phyloP scores from a whole-genome alignment of 2,888 invertebrate species.

The Lysandra bellargus region DNA sequence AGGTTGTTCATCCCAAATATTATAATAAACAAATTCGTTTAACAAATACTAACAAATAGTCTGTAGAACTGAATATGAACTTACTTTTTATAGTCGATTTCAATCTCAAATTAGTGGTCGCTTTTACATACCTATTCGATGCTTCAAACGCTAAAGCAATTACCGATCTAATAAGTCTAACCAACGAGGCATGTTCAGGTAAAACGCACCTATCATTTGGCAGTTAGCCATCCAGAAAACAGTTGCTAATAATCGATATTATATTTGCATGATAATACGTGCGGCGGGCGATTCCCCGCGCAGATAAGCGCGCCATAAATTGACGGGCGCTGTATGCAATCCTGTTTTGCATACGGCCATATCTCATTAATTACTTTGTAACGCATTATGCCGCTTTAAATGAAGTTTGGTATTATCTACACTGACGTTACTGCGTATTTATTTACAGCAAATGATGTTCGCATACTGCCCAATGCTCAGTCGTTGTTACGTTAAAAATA shows the following conservation, averaged over 20 bases:
- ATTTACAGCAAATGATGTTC: not conserved
- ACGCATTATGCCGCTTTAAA: slow-evolving; percentile 9
- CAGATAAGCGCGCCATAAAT: slow-evolving; percentile 34
- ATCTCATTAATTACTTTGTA: slow-evolving; percentile 30
- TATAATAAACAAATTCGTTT: too few relatives aligned
- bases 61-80: too few relatives aligned
- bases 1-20: too few relatives aligned
- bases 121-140: not conserved
- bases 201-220: slow-evolving; percentile 30
- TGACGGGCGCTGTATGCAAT: slow-evolving; percentile 36
- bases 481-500: too few relatives aligned
- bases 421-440: not conserved
- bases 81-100: too few relatives aligned
- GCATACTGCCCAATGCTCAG: too few relatives aligned
- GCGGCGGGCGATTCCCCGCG: slow-evolving; percentile 24
- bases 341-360: slow-evolving; percentile 31
- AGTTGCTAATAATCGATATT: slow-evolving; percentile 30
- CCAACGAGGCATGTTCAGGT: slow-evolving; percentile 19
- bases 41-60: too few relatives aligned
- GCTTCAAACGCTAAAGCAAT: not conserved
- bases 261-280: slow-evolving; percentile 31
- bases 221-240: slow-evolving; percentile 30
- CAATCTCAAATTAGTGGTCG: too few relatives aligned
- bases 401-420: slow-evolving; percentile 19
- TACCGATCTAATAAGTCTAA: slow-evolving; percentile 21